Evolutionary conservation across 2,888 invertebrate genomes (phyloP), one percentile per base, ranked within the genome.

Genomic region (Scrobipalpa atriplicella): DNA sequence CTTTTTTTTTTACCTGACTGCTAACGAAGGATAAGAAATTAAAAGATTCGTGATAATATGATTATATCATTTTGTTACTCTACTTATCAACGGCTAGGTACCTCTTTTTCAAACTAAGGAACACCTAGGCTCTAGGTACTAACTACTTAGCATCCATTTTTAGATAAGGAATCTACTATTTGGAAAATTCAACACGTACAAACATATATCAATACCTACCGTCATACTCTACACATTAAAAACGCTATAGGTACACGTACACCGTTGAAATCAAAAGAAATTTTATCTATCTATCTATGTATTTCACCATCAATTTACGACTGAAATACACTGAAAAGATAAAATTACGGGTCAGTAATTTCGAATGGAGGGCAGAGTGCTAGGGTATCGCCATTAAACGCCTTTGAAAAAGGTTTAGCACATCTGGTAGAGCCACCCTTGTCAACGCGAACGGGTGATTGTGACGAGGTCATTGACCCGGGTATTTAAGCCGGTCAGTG

Each of bases 401-500:
- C 47, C 47, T 41, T 64, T 39, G 19, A 21, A 64, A 64, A 64
- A 54, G 56, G 54, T 64, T 64, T 39, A 64, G 8, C 29, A 64
- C 41, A 41, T 41, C 64, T 64, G 64, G 9, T 10, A n/a, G 39
- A 41, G 60, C 47, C 84, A 85, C 90, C 91, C 90, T 84, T 89
- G 88, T 89, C 87, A 86, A 73, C 81, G 78, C 77, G 75, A 86
- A 73, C 81, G 78, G 78, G 75, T 77, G 68, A 65, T 78, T 78
- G 76, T 77, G 77, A 77, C 78, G 80, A 77, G 91, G 89, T 88
- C 90, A 76, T 73, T 74, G 89, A 90, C 85, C 91, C 85, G 79
- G 74, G 78, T 85, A 89, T 92, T 89, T 89, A 84, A 90, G 85
- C 84, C 88, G 83, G 78, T 72, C 65, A 77, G 78, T 85, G 84